A percentile compares a stretch with the other conserved stretches of the same genome.
Conservation (phyloP, 1,140 invertebrate genomes). For the Drosophila burlai region DNA sequence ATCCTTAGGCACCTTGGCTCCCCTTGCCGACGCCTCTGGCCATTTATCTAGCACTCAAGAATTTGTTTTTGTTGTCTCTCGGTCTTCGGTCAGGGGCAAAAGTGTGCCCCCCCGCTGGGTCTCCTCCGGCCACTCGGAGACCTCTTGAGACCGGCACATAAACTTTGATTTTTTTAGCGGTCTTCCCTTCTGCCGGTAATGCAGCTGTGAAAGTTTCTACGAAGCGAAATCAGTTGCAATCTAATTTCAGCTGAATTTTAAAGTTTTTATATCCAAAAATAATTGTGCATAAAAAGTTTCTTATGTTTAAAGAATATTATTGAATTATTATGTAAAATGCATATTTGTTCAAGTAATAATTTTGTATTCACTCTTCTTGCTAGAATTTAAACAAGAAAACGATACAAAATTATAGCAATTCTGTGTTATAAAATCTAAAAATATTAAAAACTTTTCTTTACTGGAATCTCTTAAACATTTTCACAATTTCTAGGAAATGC, state of each 20-base stretch:
- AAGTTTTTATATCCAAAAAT: neutral
- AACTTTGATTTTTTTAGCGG: constrained; percentile 55
- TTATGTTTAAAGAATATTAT: neutral
- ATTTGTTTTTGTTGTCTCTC: constrained; percentile 59
- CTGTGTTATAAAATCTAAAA: neutral
- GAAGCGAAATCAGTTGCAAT: neutral
- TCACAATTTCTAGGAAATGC: neutral
- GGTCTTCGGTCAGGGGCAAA: constrained; percentile 44
- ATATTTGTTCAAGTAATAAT: too few relatives aligned
- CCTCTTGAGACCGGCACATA: constrained; percentile 69
- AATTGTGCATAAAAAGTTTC: neutral
- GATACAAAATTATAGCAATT: neutral
- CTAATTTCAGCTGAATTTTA: neutral
- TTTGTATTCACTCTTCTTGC: too few relatives aligned
- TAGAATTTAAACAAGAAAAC: neutral
- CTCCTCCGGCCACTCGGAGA: constrained; percentile 37
- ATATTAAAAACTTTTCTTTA: neutral
- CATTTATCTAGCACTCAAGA: constrained; percentile 70
- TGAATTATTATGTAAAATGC: too few relatives aligned
- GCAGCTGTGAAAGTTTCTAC: constrained; percentile 36
- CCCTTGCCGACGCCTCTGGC: constrained; percentile 30
- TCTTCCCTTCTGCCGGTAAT: neutral
- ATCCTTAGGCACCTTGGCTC: constrained; percentile 1
- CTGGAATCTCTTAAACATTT: neutral
- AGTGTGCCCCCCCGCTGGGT: constrained; percentile 53